Evolutionary conservation across 2,888 invertebrate genomes (phyloP).

Genomic region (Ormyrus thymus): DNA sequence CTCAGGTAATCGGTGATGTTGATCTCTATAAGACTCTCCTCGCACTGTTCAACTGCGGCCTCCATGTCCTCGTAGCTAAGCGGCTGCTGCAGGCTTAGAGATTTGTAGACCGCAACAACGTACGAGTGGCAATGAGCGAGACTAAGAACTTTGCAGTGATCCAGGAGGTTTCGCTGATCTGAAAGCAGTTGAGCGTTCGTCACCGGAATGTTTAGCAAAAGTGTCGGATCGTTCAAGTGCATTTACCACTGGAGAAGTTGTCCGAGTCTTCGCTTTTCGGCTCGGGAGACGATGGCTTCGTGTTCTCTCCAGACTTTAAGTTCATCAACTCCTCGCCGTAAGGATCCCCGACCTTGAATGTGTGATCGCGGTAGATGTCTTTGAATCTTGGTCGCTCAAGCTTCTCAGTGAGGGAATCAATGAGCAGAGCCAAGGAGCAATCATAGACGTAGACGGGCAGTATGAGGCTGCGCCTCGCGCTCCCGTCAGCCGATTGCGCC

Average conservation of each 20-base stretch:
- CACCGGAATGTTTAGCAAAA: constrained; percentile 1
- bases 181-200: constrained; percentile 40
- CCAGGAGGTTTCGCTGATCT: constrained; percentile 75
- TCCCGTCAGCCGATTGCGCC: constrained; percentile 36
- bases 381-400: constrained; percentile 69
- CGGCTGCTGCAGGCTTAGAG: constrained; percentile 78
- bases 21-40: constrained; percentile 81
- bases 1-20: constrained; percentile 83
- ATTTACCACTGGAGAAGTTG: constrained; percentile 66
- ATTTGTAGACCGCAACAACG: constrained; percentile 79
- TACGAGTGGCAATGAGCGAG: constrained; percentile 80
- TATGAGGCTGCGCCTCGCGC: constrained; percentile 64
- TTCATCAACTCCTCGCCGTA: constrained; percentile 69
- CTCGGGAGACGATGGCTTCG: constrained; percentile 74
- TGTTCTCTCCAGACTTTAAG: constrained; percentile 72
- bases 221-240: constrained; percentile 8
- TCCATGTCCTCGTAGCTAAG: constrained; percentile 81
- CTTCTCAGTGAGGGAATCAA: constrained; percentile 77
- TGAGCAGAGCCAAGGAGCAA: constrained; percentile 79
- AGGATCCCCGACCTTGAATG: constrained; percentile 74
- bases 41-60: constrained; percentile 83
- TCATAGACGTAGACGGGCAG: constrained; percentile 83
- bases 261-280: constrained; percentile 76
- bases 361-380: constrained; percentile 78
- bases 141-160: constrained; percentile 79